Percentiles rank a stretch among this genome's conserved stretches.
phyloP scores from a whole-genome alignment of 2,113 vertebrate genomes.

The Anarrhichthys ocellatus region DNA sequence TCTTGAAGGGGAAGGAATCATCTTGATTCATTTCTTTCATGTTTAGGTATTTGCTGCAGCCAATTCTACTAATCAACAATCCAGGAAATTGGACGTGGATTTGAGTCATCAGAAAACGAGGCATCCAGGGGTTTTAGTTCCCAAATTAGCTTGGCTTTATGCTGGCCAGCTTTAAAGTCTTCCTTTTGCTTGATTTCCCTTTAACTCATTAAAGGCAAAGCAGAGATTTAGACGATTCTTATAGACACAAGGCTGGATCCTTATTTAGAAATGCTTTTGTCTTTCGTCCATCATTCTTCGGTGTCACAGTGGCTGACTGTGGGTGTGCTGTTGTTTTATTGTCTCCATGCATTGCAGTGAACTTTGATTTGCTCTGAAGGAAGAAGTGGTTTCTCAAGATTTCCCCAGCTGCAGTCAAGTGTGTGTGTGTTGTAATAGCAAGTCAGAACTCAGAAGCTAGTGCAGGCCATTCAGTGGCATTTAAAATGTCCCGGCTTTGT shows the following conservation, averaged over 20 bases:
- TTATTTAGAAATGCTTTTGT: conserved; percentile 57
- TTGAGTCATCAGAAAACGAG: conserved; percentile 41
- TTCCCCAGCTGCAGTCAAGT: conserved; percentile 25
- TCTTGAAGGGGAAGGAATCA: conserved; percentile 22
- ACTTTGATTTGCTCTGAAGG: conserved; percentile 41
- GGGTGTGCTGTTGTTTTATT: conserved; percentile 36
- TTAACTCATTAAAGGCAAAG: conserved; percentile 24
- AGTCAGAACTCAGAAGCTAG: conserved; percentile 12
- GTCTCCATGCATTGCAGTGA: conserved; percentile 20
- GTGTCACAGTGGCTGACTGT: conserved; percentile 41
- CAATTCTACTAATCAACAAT: conserved; percentile 47
- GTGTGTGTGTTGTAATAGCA: conserved; percentile 10
- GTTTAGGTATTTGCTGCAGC: conserved; percentile 35
- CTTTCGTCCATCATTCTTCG: conserved; percentile 14
- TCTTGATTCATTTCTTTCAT: conserved; percentile 45
- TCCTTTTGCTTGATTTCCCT: conserved; percentile 29
- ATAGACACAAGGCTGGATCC: conserved; percentile 31
- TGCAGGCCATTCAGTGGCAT: conserved; percentile 31
- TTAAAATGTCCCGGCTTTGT: conserved; percentile 31
- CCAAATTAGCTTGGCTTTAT: conserved; percentile 58
- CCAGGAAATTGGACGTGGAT: conserved; percentile 42
- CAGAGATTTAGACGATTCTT: conserved; percentile 41
- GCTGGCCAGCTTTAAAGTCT: conserved; percentile 31
- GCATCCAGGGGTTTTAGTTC: conserved; percentile 28
- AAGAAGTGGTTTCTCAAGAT: conserved; percentile 42